These are phyloP conservation scores for Congeria kusceri DNA, from an alignment of 2,888 invertebrate genomes.

Conservation along the genomic window DNA sequence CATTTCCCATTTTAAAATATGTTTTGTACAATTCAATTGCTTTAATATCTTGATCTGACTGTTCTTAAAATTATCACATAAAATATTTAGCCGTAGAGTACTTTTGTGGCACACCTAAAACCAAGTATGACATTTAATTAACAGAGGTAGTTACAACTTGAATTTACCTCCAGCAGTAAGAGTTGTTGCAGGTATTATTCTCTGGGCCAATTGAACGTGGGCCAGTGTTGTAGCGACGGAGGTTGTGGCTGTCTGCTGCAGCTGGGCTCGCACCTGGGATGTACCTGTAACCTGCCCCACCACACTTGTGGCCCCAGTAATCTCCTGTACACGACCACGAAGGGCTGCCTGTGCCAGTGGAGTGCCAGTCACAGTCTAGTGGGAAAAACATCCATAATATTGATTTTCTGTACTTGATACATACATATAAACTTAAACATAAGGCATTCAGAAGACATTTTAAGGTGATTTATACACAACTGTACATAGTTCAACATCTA, in stretches of 20 bases:
- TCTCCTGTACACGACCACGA: constrained; percentile 72
- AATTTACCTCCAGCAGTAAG: constrained; percentile 48
- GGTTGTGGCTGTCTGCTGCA: constrained; percentile 66
- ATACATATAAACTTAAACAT: too few relatives aligned
- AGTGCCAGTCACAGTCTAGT: constrained; percentile 73
- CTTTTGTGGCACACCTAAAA: neutral
- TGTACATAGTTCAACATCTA: too few relatives aligned
- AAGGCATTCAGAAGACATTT: too few relatives aligned
- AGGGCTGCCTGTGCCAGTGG: constrained; percentile 62
- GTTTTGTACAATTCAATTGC: too few relatives aligned
- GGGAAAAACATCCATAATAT: neutral
- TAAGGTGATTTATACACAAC: too few relatives aligned
- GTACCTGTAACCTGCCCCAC: constrained; percentile 58
- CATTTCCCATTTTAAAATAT: too few relatives aligned
- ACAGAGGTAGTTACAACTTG: too few relatives aligned
- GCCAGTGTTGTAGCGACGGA: constrained; percentile 75
- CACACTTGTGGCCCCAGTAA: constrained; percentile 64
- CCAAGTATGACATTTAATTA: too few relatives aligned
- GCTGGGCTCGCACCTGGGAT: constrained; percentile 71
- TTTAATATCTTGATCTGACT: too few relatives aligned
- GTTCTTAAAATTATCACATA: too few relatives aligned
- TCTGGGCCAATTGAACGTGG: constrained; percentile 78
- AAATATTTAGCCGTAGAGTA: neutral
- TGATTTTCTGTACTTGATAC: too few relatives aligned
- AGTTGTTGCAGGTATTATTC: constrained; percentile 66